Conservation (phyloP, 2,797 vertebrate genomes). For the Valencia hispanica region DNA sequence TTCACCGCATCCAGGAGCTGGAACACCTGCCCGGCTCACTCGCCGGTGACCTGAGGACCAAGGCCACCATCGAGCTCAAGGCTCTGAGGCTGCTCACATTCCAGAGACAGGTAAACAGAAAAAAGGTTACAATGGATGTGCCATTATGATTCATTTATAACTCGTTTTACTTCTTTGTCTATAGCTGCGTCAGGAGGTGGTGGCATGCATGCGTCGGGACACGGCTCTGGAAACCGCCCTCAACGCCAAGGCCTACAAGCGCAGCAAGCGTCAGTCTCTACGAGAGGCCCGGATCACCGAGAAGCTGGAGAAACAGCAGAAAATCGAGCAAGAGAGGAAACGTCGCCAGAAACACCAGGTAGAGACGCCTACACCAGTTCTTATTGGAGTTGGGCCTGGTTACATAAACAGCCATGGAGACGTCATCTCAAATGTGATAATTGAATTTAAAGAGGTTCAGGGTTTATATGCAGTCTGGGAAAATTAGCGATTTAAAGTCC, state of each 20-base stretch:
- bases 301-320: constrained; percentile 99
- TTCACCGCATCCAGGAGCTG: constrained; percentile 95
- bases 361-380: neutral
- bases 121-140: neutral
- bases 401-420: neutral
- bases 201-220: constrained; percentile 97
- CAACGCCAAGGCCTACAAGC: constrained; percentile 96
- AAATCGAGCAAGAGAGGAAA: constrained; percentile 97
- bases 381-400: neutral
- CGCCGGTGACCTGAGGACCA: constrained; percentile 93
- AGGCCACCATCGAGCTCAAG: constrained; percentile 96
- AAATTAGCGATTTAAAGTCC: neutral
- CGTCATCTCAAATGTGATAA: neutral
- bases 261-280: constrained; percentile 95
- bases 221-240: constrained; percentile 95
- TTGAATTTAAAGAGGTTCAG: neutral
- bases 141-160: neutral
- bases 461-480: neutral
- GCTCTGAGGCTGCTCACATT: constrained; percentile 95
- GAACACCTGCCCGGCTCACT: constrained; percentile 95
- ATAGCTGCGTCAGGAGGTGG: constrained; percentile 95
- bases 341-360: constrained; percentile 98
- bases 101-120: constrained; percentile 89
- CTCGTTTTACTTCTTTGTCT: neutral
- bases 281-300: constrained; percentile 96